Conservation (phyloP, 2,113 vertebrate genomes). For the Redunca redunca region DNA sequence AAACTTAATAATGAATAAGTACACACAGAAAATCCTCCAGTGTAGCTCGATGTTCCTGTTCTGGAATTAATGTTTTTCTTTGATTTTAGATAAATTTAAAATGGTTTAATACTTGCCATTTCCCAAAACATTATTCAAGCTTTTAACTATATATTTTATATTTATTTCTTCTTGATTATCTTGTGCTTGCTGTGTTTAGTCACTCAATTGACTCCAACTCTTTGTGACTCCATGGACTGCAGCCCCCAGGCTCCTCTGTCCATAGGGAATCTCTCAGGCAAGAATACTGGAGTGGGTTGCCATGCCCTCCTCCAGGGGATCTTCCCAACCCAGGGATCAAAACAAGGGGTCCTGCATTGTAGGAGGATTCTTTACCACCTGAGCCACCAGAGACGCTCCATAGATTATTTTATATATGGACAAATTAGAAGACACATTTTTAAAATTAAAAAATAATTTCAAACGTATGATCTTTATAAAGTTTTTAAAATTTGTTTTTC, state of each 20-base stretch:
- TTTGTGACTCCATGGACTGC: fast-evolving
- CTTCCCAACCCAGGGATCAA: background rate
- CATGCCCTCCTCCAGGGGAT: background rate
- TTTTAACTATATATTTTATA: background rate
- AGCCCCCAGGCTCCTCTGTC: background rate
- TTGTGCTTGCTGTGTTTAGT: background rate
- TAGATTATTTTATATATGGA: background rate
- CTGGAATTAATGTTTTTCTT: background rate
- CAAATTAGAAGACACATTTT: background rate
- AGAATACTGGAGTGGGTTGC: background rate
- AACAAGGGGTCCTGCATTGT: background rate
- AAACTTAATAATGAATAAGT: background rate
- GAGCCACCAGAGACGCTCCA: background rate
- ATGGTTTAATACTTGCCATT: background rate
- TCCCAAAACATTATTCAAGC: background rate
- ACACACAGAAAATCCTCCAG: background rate
- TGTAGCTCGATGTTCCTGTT: background rate
- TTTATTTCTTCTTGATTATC: background rate
- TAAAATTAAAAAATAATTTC: background rate
- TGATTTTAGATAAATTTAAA: background rate
- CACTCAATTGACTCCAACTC: background rate
- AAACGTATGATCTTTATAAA: background rate
- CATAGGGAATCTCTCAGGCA: background rate
- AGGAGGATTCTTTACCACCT: background rate
- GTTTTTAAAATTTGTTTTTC: background rate